A percentile compares a stretch with the other conserved stretches of the same genome.
Evolutionary conservation across 2,113 vertebrate species (phyloP).

Genomic region (Jacana jacana): DNA sequence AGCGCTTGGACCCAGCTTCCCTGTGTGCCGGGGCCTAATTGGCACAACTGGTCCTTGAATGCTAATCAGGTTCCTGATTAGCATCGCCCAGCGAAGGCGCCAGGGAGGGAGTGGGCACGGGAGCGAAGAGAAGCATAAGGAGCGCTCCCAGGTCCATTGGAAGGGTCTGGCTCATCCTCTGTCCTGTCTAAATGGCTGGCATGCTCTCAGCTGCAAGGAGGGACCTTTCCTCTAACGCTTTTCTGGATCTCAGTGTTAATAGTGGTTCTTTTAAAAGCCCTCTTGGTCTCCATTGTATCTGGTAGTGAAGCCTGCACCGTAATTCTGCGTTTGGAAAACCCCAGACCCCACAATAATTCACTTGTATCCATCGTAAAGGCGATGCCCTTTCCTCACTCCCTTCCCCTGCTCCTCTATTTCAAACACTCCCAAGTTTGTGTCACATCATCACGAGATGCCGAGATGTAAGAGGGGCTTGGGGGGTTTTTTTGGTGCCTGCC

Average conservation of each 20-base stretch:
- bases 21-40: background rate
- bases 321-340: background rate
- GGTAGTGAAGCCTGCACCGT: background rate
- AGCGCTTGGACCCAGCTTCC: background rate
- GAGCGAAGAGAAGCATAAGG: background rate
- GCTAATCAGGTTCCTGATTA: background rate
- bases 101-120: background rate
- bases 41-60: background rate
- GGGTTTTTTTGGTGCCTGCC: background rate
- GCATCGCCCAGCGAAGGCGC: background rate
- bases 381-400: background rate
- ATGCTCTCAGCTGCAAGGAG: background rate
- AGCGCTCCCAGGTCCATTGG: background rate
- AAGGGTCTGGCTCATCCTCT: background rate
- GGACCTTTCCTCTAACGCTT: background rate
- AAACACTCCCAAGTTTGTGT: rapidly evolving
- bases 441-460: background rate
- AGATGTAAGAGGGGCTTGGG: too few relatives aligned
- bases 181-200: background rate
- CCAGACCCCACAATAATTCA: background rate
- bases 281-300: background rate
- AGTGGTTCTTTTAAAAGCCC: background rate
- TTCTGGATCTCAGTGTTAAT: background rate
- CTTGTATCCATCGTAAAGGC: background rate
- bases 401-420: background rate